phyloP scores from a whole-genome alignment of 2,113 vertebrate species.

The Catharus fuscescens region DNA sequence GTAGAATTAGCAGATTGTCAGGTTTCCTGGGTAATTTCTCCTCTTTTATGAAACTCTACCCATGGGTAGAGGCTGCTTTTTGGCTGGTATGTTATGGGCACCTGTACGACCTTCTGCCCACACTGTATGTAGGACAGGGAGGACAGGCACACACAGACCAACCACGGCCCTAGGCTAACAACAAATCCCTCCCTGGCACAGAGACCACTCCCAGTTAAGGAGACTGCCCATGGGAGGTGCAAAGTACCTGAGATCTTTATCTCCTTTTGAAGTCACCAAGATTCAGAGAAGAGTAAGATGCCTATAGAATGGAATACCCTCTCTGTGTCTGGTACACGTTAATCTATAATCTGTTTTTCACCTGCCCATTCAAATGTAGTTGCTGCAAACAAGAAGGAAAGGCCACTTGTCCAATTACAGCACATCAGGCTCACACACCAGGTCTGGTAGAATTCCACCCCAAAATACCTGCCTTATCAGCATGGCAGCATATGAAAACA shows the following conservation, averaged over 20 bases:
- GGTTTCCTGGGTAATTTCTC: not conserved
- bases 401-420: not conserved
- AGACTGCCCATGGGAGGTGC: not conserved
- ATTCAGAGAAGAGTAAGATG: constrained; percentile 19
- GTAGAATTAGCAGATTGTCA: not conserved
- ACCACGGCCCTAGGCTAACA: not conserved
- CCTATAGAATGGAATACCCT: not conserved
- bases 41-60: not conserved
- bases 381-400: not conserved
- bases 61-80: not conserved
- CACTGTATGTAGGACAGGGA: accelerated
- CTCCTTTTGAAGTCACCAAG: not conserved
- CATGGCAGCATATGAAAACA: not conserved
- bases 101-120: accelerated
- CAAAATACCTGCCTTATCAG: not conserved
- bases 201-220: not conserved
- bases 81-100: not conserved
- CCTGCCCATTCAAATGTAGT: not conserved
- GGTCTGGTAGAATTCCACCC: not conserved
- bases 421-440: not conserved
- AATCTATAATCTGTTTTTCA: not conserved
- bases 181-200: not conserved
- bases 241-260: constrained; percentile 40
- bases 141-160: accelerated
- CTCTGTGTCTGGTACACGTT: not conserved